phyloP scores from a whole-genome alignment of 2,888 invertebrate genomes.

The Idaea biselata region DNA sequence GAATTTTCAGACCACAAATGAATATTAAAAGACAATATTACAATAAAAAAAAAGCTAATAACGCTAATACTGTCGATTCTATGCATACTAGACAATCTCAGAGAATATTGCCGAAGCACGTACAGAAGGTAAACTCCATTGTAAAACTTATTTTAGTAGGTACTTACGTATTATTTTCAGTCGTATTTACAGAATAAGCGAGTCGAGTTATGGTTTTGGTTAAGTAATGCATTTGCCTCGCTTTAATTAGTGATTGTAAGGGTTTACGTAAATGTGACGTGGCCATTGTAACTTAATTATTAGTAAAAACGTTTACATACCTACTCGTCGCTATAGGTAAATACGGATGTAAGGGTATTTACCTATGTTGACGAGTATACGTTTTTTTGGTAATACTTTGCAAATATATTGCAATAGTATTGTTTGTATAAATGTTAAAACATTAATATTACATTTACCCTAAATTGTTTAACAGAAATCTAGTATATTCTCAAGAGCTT shows the following conservation, averaged over 20 bases:
- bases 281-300: too few species aligned
- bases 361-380: too few species aligned
- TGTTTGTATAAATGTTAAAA: background rate
- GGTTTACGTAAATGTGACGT: too few species aligned
- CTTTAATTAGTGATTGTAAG: too few species aligned
- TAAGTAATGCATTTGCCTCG: too few species aligned
- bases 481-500: slow-evolving; percentile 41
- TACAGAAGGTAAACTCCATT: slow-evolving; percentile 10
- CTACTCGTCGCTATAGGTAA: too few species aligned
- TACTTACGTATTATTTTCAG: slow-evolving; percentile 2
- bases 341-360: too few species aligned
- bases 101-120: background rate
- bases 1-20: background rate
- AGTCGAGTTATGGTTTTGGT: too few species aligned
- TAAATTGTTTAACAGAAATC: slow-evolving; percentile 29
- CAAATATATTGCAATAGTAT: too few species aligned
- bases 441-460: background rate
- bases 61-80: background rate
- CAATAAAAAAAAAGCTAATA: background rate
- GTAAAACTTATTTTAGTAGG: background rate
- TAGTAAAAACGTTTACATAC: too few species aligned
- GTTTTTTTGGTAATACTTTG: too few species aligned
- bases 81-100: background rate
- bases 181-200: too few species aligned
- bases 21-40: background rate